Conservation (phyloP, 2,113 vertebrate species). For the Picathartes gymnocephalus region DNA sequence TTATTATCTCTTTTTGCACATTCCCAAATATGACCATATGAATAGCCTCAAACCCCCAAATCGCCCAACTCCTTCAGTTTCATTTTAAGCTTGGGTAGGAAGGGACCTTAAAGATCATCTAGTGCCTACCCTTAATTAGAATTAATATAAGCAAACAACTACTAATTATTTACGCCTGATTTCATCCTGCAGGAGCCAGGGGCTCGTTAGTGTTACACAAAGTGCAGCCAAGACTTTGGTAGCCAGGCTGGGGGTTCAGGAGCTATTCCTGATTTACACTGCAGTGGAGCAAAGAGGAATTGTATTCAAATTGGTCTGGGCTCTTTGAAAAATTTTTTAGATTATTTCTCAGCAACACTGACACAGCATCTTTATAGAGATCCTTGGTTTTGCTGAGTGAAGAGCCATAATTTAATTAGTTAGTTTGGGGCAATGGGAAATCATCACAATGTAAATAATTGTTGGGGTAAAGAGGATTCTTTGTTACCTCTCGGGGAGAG, state of each 20-base stretch:
- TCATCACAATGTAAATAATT: not conserved
- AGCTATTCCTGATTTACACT: not conserved
- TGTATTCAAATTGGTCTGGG: not conserved
- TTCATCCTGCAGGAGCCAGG: not conserved
- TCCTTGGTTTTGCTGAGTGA: not conserved
- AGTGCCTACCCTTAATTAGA: not conserved
- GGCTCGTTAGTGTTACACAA: accelerated
- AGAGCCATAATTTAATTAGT: not conserved
- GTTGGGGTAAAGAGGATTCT: not conserved
- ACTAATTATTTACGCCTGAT: not conserved
- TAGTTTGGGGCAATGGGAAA: not conserved
- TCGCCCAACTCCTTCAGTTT: not conserved
- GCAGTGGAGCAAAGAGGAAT: not conserved
- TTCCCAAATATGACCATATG: accelerated
- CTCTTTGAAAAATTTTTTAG: not conserved
- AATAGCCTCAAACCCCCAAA: not conserved
- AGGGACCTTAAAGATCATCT: not conserved
- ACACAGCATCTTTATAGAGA: not conserved
- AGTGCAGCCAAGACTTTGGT: not conserved
- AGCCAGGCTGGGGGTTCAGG: not conserved
- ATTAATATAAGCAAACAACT: not conserved
- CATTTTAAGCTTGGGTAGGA: not conserved
- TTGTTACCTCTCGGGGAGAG: accelerated
- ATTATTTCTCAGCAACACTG: not conserved
- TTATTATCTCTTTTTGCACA: not conserved